A percentile compares a stretch with the other conserved stretches of the same genome.
These are phyloP conservation scores for Cynaeus angustus DNA, from an alignment of 2,888 invertebrate species.

Conservation along the genomic window DNA sequence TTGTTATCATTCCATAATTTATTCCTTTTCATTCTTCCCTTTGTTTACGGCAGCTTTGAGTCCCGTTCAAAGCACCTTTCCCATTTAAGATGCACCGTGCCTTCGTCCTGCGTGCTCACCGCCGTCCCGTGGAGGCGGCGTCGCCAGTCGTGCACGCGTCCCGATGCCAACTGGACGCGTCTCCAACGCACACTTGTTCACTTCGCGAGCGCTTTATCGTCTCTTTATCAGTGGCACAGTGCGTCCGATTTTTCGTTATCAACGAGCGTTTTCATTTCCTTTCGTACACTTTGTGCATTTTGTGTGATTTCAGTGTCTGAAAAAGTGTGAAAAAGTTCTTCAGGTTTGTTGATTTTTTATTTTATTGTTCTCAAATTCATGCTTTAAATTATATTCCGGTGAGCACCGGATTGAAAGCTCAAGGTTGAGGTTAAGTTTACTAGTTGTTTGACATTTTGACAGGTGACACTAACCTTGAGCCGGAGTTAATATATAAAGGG, in stretches of 20 bases:
- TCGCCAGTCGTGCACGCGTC: slow-evolving; percentile 45
- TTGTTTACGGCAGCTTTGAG: no score
- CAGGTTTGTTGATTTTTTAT: neutral
- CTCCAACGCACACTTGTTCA: slow-evolving; percentile 31
- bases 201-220: slow-evolving; percentile 40
- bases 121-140: slow-evolving; percentile 38
- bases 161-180: slow-evolving; percentile 45
- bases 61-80: no score
- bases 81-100: slow-evolving; percentile 9
- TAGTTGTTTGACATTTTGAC: slow-evolving; percentile 1
- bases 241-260: slow-evolving; percentile 39
- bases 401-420: no score
- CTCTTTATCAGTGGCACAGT: slow-evolving; percentile 40
- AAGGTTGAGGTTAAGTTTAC: no score
- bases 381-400: no score
- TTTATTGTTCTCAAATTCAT: neutral
- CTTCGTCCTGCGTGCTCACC: slow-evolving; percentile 33
- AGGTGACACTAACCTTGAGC: slow-evolving; percentile 1
- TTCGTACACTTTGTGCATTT: neutral
- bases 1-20: neutral
- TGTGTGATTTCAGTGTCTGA: slow-evolving; percentile 13
- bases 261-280: slow-evolving; percentile 26
- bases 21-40: neutral
- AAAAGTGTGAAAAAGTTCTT: neutral
- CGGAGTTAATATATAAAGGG: slow-evolving; percentile 1